Evolutionary conservation across 2,113 vertebrate genomes (phyloP), one percentile per base, ranked within the genome.

Genomic region (Oncorhynchus clarkii): DNA sequence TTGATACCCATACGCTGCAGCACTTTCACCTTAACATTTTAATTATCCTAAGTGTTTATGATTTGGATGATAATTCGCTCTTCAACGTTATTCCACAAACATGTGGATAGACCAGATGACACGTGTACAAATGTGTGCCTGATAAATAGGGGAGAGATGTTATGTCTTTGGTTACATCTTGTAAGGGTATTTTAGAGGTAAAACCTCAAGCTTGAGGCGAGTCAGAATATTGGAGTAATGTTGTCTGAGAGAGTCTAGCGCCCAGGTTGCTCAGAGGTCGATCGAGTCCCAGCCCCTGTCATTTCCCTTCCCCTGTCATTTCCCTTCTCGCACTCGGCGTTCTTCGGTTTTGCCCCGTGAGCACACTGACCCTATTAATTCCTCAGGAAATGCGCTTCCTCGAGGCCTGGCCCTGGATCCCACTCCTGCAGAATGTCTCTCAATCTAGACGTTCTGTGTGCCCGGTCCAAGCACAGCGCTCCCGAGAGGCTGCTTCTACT

Each of bases 191-290:
- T 74, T 73, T 80, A 70, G 66, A 59, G 72, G 74, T 29, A 73
- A 48, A 72, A 82, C 80, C 82, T 82, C 54, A 85, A 93, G 16
- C 51, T 54, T 54, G 51, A 18, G 86, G 88, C 87, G 85, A 91
- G 88, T 89, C 89, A 91, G 91, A 89, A 88, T 85, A 90, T 88
- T 88, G 89, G 18, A 71, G 26, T 20, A 62, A 62, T 24, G 59
- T 62, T 62, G 59, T 62, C 59, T 24, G 20, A 22, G 80, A 70
- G 78, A 67, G 67, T 45, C 84, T 81, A 77, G 71, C 79, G 76
- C 82, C 90, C 69, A 76, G 90, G 91, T 93, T 92, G 91, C 80
- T 74, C 85, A 84, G 80, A 90, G 90, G 90, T 93, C 87, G 80
- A 26, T 68, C 74, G 60, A 72, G 76, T 84, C 51, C 16, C 51